Base-by-base conservation (phyloP, 1,140 invertebrate genomes). In the Lucilia sericata region DNA sequence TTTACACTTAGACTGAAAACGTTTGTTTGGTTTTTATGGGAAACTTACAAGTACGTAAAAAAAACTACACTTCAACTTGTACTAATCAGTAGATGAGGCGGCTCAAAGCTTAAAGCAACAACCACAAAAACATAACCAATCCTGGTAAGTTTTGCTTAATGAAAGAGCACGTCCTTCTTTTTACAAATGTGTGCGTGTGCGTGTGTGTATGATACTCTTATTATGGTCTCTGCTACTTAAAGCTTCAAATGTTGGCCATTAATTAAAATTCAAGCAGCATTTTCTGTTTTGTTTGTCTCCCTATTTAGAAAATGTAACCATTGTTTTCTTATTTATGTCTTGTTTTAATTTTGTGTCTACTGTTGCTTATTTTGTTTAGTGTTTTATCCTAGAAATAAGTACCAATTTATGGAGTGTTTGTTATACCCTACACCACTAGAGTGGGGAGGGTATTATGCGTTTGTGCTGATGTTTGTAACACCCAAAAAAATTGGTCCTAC, bases 231-330 rank as follows among this genome's bases (percentile, higher is more conserved):
- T 5, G 51, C 3, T 55, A 55, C 13, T 55, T 55, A 55, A 55
- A 55, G 51, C 13, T 55, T 55, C 17, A 17, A 42, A 55, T 10
- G 51, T 55, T 17, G 42, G 13, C 17, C 12, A 55, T 55, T 55
- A 55, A 55, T 55, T 55, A 55, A 55, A 55, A 55, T 55, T 55
- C 51, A 13, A 55, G 51, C 51, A 55, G 51, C 51, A 55, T 55
- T 55, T 55, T 2, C 0, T 55, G 51, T 13, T 55, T 55, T 55
- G 42, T 42, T 12, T 12, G 9, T 17, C 0, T 55, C 51, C 51
- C 51, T 55, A 55, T 55, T 55, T 12, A 55, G 13, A 17, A 55
- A 5, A 2, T 17, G 25, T 30, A 30, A 30, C 25, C 25, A 30
- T 30, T 30, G 25, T 30, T 30, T 30, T 30, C 25, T 30, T 30